Percentiles rank a stretch among this genome's conserved stretches.
Evolutionary conservation across 2,888 invertebrate species (phyloP).

Genomic region (Caenorhabditis uteleia): DNA sequence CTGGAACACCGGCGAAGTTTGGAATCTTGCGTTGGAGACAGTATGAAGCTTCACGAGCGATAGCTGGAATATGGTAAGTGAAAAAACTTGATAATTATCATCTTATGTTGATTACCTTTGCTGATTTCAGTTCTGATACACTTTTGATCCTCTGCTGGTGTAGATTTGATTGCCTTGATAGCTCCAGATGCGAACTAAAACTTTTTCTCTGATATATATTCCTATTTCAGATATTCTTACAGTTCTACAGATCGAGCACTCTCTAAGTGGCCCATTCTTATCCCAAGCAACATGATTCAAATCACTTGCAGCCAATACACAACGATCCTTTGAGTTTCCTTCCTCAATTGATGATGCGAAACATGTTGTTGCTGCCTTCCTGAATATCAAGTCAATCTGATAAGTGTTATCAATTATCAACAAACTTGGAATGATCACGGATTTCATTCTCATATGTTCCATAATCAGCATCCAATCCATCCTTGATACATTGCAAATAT

Average conservation of each 20-base stretch:
- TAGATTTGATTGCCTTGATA: conserved; percentile 67
- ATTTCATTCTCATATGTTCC: conserved; percentile 63
- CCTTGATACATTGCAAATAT: conserved; percentile 66
- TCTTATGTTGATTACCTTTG: too few relatives aligned
- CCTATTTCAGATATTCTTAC: conserved; percentile 25
- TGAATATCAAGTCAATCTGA: too few relatives aligned
- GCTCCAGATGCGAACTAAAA: conserved; percentile 65
- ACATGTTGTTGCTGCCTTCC: conserved; percentile 63
- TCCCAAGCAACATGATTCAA: conserved; percentile 67
- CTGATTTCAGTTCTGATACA: conserved; percentile 66
- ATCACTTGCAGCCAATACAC: conserved; percentile 61
- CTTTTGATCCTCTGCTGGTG: conserved; percentile 68
- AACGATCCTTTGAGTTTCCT: conserved; percentile 65
- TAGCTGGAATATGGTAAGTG: conserved; percentile 49
- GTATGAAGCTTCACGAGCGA: conserved; percentile 63
- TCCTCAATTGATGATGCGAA: conserved; percentile 66
- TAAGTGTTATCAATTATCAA: too few relatives aligned
- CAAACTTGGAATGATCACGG: conserved; percentile 60
- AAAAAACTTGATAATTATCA: background rate
- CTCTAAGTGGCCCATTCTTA: conserved; percentile 66
- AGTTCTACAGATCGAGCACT: conserved; percentile 68
- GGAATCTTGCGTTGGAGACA: conserved; percentile 64
- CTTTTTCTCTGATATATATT: background rate
- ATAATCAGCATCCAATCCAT: conserved; percentile 65
- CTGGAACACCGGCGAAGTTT: conserved; percentile 66